A percentile compares a stretch with the other conserved stretches of the same genome.
Conservation (phyloP, 2,888 invertebrate species). For the Eupithecia abbreviata region DNA sequence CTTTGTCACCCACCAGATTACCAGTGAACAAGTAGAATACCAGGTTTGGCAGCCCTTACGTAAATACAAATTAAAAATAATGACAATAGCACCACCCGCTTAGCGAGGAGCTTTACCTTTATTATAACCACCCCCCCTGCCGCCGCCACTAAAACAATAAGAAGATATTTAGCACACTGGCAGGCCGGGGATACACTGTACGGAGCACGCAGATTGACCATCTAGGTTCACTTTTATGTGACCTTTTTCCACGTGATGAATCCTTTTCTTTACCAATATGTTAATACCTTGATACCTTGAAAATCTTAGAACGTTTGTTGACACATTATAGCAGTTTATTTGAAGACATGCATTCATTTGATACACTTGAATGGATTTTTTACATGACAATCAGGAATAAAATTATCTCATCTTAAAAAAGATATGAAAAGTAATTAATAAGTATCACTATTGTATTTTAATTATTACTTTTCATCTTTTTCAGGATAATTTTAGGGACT, state of each 20-base stretch:
- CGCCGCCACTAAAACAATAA: conserved; percentile 97
- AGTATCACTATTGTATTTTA: no score
- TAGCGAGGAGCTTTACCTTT: conserved; percentile 96
- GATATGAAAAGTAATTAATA: conserved; percentile 13
- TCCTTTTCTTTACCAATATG: conserved; percentile 85
- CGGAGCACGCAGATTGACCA: conserved; percentile 84
- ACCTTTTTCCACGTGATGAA: conserved; percentile 75
- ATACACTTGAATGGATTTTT: conserved; percentile 32
- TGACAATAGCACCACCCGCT: conserved; percentile 90
- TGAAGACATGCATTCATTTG: conserved; percentile 61
- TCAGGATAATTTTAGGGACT: conserved; percentile 28
- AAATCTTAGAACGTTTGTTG: conserved; percentile 77
- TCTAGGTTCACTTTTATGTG: conserved; percentile 78
- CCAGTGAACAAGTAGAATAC: conserved; percentile 55
- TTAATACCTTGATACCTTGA: conserved; percentile 78
- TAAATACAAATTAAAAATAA: conserved; percentile 78
- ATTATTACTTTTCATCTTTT: conserved; percentile 25
- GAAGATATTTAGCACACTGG: conserved; percentile 89
- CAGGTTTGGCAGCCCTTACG: conserved; percentile 80
- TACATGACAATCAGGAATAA: conserved; percentile 28
- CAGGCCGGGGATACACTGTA: conserved; percentile 84
- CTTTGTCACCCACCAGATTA: conserved; percentile 31
- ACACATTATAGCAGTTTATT: conserved; percentile 62
- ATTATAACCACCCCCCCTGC: conserved; percentile 97
- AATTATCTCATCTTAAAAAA: conserved; percentile 29